Percentiles rank a stretch among this genome's conserved stretches.
Evolutionary conservation across 2,888 invertebrate genomes (phyloP).

Genomic region (Rotaria macrura): DNA sequence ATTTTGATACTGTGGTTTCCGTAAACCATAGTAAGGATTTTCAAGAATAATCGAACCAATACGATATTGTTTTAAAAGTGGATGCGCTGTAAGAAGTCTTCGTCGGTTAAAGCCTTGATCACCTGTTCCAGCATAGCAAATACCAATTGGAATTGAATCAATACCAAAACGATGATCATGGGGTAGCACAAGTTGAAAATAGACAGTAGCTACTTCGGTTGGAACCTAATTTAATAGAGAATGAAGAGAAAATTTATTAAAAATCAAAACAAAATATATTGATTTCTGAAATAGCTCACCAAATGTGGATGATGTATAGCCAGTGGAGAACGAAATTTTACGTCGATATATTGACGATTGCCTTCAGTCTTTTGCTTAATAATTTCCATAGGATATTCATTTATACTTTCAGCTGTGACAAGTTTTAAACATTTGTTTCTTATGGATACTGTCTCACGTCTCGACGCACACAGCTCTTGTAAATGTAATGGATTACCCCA

Average conservation of each 20-base stretch:
- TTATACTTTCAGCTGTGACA: not conserved
- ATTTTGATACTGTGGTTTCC: constrained; percentile 76
- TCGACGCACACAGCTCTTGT: not conserved
- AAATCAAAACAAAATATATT: not conserved
- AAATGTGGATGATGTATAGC: not conserved
- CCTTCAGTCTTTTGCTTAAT: not conserved
- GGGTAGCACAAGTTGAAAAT: not conserved
- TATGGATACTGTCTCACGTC: not conserved
- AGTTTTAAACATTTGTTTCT: not conserved
- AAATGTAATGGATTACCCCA: constrained; percentile 21
- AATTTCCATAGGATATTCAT: not conserved
- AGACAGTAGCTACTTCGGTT: not conserved
- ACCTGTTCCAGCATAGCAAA: constrained; percentile 92
- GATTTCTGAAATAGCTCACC: not conserved
- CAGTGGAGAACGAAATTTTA: not conserved
- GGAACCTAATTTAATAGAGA: not conserved
- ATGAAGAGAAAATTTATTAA: not conserved
- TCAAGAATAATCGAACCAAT: constrained; percentile 86
- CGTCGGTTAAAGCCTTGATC: constrained; percentile 87
- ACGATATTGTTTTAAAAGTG: constrained; percentile 72
- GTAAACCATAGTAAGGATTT: constrained; percentile 73
- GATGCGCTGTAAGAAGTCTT: constrained; percentile 76
- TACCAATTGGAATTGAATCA: constrained; percentile 37
- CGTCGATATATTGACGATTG: not conserved
- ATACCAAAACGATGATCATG: not conserved